phyloP scores from a whole-genome alignment of 2,797 vertebrate genomes.

The Trematomus bernacchii region DNA sequence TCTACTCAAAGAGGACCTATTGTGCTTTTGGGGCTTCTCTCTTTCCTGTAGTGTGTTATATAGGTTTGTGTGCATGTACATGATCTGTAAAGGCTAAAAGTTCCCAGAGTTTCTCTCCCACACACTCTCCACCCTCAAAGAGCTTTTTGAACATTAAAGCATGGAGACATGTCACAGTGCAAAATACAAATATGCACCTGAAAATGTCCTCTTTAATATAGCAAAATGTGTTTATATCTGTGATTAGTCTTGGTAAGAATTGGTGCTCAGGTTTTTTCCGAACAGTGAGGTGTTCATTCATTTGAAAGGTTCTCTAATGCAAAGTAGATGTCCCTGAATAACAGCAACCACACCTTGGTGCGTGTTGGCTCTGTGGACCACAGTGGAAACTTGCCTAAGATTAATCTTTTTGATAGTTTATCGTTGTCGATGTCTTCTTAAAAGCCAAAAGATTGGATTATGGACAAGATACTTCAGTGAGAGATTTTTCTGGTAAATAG shows the following conservation, averaged over 20 bases:
- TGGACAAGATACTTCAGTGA: neutral
- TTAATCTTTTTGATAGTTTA: neutral
- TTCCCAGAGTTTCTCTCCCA: no score
- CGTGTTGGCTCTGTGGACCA: neutral
- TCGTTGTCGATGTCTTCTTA: neutral
- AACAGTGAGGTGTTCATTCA: neutral
- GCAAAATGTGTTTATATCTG: neutral
- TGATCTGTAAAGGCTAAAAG: no score
- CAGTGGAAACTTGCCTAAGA: neutral
- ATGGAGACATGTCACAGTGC: no score
- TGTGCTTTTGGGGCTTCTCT: no score
- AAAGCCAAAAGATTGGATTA: neutral
- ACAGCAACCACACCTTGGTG: neutral
- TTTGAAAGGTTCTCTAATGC: neutral
- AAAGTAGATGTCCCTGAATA: neutral
- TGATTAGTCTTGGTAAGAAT: neutral
- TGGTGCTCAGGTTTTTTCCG: neutral
- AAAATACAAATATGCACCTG: no score
- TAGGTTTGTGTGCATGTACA: no score
- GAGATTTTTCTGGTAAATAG: neutral
- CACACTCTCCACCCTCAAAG: no score
- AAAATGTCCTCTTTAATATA: neutral
- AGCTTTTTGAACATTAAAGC: no score
- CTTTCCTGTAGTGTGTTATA: no score
- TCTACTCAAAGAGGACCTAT: neutral